These are phyloP conservation scores for Thera britannica DNA, from an alignment of 2,888 invertebrate genomes.

Conservation along the genomic window DNA sequence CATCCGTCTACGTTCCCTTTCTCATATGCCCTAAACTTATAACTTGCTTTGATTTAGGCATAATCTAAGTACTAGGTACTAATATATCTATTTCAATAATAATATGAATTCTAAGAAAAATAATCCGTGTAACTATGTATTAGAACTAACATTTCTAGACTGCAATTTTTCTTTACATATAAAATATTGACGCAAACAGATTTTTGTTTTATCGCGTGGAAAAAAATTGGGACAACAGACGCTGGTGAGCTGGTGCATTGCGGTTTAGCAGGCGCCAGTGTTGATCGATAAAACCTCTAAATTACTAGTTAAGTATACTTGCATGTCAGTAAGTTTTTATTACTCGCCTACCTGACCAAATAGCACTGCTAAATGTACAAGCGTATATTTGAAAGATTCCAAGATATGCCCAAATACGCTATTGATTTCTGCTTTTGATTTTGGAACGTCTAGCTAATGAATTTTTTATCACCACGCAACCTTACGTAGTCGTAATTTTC, in stretches of 20 bases:
- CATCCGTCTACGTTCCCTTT: too few species aligned
- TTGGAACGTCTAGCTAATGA: slow-evolving; percentile 5
- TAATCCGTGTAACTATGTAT: too few species aligned
- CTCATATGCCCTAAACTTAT: neutral
- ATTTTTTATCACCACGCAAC: slow-evolving; percentile 7
- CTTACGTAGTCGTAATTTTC: slow-evolving; percentile 1
- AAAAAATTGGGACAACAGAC: slow-evolving; percentile 30
- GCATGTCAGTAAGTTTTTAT: slow-evolving; percentile 23
- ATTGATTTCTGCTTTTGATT: slow-evolving; percentile 6
- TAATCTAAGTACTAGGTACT: too few species aligned
- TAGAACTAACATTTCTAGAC: too few species aligned
- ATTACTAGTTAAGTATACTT: slow-evolving; percentile 18
- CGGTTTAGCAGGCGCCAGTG: slow-evolving; percentile 26
- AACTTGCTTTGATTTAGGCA: neutral
- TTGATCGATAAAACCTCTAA: slow-evolving; percentile 33
- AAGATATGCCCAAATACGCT: neutral
- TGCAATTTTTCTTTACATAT: neutral
- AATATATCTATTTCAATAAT: too few species aligned
- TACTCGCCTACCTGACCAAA: neutral
- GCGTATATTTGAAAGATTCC: neutral
- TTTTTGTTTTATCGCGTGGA: slow-evolving; percentile 3
- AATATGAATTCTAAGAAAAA: too few species aligned
- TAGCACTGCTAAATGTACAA: neutral
- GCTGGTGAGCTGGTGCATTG: slow-evolving; percentile 35
- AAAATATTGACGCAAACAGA: slow-evolving; percentile 1